Evolutionary conservation across 2,888 invertebrate genomes (phyloP), one percentile per base, ranked within the genome.

Genomic region (Limnephilus lunatus): DNA sequence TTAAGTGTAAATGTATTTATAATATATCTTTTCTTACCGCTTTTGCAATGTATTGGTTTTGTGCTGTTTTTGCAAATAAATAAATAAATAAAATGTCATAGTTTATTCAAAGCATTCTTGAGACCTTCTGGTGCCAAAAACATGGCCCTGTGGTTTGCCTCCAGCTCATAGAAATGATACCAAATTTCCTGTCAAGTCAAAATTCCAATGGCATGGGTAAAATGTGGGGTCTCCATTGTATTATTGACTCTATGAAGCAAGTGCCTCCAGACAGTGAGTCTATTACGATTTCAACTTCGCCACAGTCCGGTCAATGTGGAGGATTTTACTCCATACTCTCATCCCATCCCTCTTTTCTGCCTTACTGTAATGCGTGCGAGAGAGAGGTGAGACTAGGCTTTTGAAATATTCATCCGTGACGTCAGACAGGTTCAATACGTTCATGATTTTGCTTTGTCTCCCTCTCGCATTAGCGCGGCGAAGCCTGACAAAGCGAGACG

Each of bases 341-440:
- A 35, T 14, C 0, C 30, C 32, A 15, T 91, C 48, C 82, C 87
- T 11, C 82, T 88, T 30, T 44, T 48, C 32, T 14, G 44, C 31
- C 15, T 44, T 39, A 48, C 14, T 9, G 14, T 32, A 35, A 12
- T 19, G 88, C 44, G 53, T 83, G 30, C 11, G 85, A 85, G 31
- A 48, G 89, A 91, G 86, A 85, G 83, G 48, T 19, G 80, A 12
- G 32, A 81, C 9, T 39, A 87, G 82, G 81, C 48, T 90, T 83
- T 83, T 92, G 89, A 92, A 92, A 92, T 92, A 92, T 92, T 91
- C 92, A 92, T 92, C 91, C 85, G 90, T 92, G 92, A 92, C 92
- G 92, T 92, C 91, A 92, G 90, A 83, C 90, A 82, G 90, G 92
- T 90, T 92, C 92, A 90, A 92, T 92, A 92, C 90, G 92, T 90